Base-by-base conservation (phyloP, 2,888 invertebrate species). In the Ormyrus labotus region DNA sequence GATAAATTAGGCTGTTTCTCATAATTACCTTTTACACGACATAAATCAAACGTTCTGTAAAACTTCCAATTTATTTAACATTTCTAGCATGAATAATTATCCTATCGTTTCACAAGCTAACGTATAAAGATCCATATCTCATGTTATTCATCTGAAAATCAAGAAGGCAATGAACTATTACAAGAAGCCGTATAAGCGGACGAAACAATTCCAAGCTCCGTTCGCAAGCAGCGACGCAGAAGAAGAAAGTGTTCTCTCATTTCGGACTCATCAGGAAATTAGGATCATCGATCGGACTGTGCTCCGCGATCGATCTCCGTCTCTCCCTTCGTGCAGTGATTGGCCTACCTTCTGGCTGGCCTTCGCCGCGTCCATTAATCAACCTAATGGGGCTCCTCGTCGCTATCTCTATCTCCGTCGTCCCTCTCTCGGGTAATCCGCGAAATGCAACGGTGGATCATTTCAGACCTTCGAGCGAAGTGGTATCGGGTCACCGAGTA, bases 281-380 rank as follows among this genome's bases (percentile, higher is more conserved):
- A 51, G 67, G 67, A 75, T 75, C 73, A 57, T 57, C 72, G 51
- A 72, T 63, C 72, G 68, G 13, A 5, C 13, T 53, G 67, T 34
- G 51, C 34, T 6, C 69, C 57, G 50, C 45, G 47, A 68, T 75
- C 69, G 55, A 48, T 63, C 63, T 69, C 45, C 48, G 34, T 34
- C 34, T 34, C 34, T 34, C 34, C 8, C 2, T 48, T 51, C 7
- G 45, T 51, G 47, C 45, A 68, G 50, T 71, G n/a, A 50, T 53
- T 50, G 58, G 13, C 65, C 53, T 34, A 34, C 34, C 34, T 34
- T 34, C 34, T 34, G 34, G 34, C 34, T 72, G 53, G 50, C 68
- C 73, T 79, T 57, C 57, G 50, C 69, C 19, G 50, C 47, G 47
- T 70, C 57, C 70, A 80, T 80, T 80, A 74, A 74, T 80, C 79